phyloP scores from a whole-genome alignment of 1,140 invertebrate genomes.

The Micrasema longulum region DNA sequence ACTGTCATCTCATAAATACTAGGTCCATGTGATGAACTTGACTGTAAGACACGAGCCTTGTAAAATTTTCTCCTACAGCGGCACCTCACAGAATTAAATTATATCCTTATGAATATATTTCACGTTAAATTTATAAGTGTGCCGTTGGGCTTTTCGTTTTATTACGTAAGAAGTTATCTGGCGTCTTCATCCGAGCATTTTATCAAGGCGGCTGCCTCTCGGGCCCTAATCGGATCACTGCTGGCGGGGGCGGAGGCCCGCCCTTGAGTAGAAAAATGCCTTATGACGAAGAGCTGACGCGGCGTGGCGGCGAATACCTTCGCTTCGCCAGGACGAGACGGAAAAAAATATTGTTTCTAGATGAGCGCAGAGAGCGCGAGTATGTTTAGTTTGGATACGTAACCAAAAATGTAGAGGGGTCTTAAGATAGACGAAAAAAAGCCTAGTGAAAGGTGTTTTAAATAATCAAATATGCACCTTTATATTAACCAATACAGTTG shows the following conservation, averaged over 20 bases:
- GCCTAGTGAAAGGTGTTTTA: too few species aligned
- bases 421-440: too few species aligned
- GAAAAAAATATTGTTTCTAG: too few species aligned
- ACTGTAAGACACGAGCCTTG: constrained; percentile 1
- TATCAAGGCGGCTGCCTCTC: constrained; percentile 45
- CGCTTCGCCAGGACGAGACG: not conserved
- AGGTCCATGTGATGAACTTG: too few species aligned
- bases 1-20: too few species aligned
- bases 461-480: too few species aligned
- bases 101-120: constrained; percentile 56
- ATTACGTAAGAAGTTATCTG: constrained; percentile 49
- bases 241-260: constrained; percentile 6
- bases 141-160: constrained; percentile 52
- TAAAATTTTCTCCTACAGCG: constrained; percentile 20
- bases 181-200: constrained; percentile 50
- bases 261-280: constrained; percentile 7
- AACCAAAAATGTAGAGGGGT: too few species aligned
- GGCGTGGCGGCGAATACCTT: not conserved
- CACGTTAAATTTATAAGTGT: constrained; percentile 56
- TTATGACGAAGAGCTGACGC: constrained; percentile 22
- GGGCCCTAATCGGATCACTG: constrained; percentile 51
- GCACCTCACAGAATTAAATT: constrained; percentile 54
- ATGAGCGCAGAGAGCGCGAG: too few species aligned
- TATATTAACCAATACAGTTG: too few species aligned
- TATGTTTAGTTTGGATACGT: too few species aligned